phyloP scores from a whole-genome alignment of 2,797 vertebrate species.

The Anguilla pacifica region DNA sequence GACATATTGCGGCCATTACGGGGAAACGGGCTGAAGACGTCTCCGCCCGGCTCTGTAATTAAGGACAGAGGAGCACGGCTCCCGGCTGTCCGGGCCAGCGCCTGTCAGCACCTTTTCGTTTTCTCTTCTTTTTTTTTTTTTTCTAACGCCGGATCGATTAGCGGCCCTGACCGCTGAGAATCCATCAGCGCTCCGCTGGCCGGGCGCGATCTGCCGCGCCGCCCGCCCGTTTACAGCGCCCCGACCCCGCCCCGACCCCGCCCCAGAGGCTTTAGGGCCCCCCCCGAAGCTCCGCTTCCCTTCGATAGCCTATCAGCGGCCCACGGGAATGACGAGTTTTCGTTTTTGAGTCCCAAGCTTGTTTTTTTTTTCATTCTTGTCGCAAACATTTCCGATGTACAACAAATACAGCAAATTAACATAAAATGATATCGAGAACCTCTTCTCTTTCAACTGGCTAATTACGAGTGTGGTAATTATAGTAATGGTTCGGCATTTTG shows the following conservation, averaged over 20 bases:
- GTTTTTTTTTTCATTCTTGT: neutral
- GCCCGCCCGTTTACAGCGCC: neutral
- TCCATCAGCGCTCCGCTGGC: neutral
- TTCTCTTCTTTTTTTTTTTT: neutral
- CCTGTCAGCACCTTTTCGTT: neutral
- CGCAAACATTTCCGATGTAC: neutral
- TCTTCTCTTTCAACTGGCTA: neutral
- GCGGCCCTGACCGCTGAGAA: neutral
- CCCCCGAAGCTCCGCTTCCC: neutral
- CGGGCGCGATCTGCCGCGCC: neutral
- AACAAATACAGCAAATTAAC: neutral
- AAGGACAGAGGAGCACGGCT: neutral
- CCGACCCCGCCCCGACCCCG: neutral
- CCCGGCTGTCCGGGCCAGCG: neutral
- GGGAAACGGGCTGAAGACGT: neutral
- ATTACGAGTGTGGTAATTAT: neutral
- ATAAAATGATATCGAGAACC: neutral
- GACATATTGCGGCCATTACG: constrained; percentile 23
- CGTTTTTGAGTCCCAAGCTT: neutral
- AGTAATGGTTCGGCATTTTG: neutral
- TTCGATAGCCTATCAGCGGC: neutral
- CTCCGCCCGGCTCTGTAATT: constrained; percentile 1
- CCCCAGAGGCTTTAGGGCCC: neutral
- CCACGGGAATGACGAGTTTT: neutral
- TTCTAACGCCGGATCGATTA: neutral